Evolutionary conservation across 1,140 invertebrate genomes (phyloP), one percentile per base, ranked within the genome.

Genomic region (Ceratitis capitata): DNA sequence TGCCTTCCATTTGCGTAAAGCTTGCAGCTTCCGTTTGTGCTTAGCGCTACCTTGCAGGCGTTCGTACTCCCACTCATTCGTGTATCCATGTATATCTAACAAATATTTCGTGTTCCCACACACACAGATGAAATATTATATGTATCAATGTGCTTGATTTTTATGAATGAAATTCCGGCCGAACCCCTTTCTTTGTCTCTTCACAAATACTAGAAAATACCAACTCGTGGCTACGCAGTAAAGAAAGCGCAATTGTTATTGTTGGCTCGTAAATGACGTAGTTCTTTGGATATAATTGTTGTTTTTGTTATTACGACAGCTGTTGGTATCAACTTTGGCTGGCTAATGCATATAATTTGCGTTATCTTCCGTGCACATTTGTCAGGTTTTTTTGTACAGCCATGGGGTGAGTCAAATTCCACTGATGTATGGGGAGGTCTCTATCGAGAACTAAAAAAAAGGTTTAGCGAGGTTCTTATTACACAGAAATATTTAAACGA

Each of bases 1-100:
- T 69, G 61, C n/a, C 39, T 69, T 69, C 12, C 61, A 69, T 69
- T 69, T 69, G 61, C 61, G 32, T 69, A 35, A 69, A 69, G 32
- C 61, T 29, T 14, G 10, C 61, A 69, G 61, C 61, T 69, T 69
- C 61, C 61, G 61, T 29, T 35, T 69, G 61, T 69, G 32, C 26
- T 19, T 29, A 29, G 29, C 32, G 39, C 35, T 19, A 12, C 29
- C 29, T 23, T 32, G 1, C 1, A 39, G 61, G 6, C 12, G 61
- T 4, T n/a, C 29, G n/a, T 32, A n/a, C 61, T 69, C 61, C 61
- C 61, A 69, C 61, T 39, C 61, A 69, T 69, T 69, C 32, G 61
- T 61, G 29, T 35, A 32, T 53, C 14, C 51, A 2, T 16, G 9
- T 19, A 39, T 9, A 39, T 69, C 61, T n/a, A n/a, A 32, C 39